These are phyloP conservation scores for Lytechinus variegatus DNA, from an alignment of 35 echinoderm and acorn worm species.

Conservation along the genomic window DNA sequence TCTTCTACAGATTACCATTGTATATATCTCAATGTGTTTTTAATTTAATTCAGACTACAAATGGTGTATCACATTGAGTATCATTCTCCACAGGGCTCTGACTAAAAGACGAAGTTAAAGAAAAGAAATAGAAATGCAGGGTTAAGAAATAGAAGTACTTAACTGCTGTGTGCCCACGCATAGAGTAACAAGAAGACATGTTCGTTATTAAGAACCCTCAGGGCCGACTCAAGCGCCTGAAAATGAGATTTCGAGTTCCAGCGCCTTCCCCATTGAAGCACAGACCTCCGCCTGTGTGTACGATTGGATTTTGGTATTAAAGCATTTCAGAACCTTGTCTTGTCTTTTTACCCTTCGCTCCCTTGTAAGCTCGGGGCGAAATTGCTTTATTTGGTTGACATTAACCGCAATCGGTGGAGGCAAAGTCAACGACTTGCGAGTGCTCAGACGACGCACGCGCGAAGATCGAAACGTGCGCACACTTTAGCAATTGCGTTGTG, in stretches of 20 bases:
- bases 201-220: not conserved
- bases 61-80: too few relatives aligned
- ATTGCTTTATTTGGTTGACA: not conserved
- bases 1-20: too few relatives aligned
- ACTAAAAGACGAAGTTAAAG: not conserved
- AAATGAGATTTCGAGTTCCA: constrained; percentile 12
- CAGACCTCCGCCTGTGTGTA: not conserved
- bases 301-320: not conserved
- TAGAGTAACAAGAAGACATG: not conserved
- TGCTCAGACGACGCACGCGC: not conserved
- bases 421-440: not conserved
- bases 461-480: not conserved
- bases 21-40: too few relatives aligned
- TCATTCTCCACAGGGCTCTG: not conserved
- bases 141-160: not conserved
- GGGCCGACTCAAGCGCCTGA: not conserved
- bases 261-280: not conserved
- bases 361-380: not conserved
- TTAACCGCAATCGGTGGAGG: not conserved
- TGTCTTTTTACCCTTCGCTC: not conserved
- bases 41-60: too few relatives aligned
- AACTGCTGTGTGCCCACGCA: not conserved
- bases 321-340: not conserved
- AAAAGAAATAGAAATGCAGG: not conserved
- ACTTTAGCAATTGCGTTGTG: not conserved